A percentile compares a stretch with the other conserved stretches of the same genome.
Conservation (phyloP, 2,888 invertebrate species). For the Syrphus vitripennis region DNA sequence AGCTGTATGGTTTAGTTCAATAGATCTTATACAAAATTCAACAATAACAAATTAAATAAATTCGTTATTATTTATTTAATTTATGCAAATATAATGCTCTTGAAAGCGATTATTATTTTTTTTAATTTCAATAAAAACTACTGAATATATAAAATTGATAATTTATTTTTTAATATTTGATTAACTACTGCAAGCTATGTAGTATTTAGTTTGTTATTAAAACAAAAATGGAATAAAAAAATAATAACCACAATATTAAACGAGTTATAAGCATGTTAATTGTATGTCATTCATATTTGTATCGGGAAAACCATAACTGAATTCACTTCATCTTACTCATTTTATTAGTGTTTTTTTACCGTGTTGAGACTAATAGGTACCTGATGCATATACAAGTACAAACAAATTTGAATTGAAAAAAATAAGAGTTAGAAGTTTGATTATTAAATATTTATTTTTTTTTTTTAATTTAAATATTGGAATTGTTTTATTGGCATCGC, state of each 20-base stretch:
- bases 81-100: no score
- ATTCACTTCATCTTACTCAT: neutral
- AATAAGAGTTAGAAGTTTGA: no score
- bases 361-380: neutral
- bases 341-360: neutral
- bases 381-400: no score
- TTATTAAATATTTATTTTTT: slow-evolving; percentile 1
- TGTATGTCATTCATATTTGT: neutral
- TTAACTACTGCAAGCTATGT: neutral
- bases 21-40: no score
- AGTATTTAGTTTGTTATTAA: neutral
- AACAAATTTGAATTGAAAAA: no score
- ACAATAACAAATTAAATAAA: no score
- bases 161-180: neutral
- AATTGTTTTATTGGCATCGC: neutral
- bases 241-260: neutral
- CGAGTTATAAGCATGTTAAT: neutral
- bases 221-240: no score
- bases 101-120: no score
- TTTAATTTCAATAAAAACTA: no score
- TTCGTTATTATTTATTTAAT: no score
- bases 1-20: no score
- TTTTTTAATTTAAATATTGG: neutral
- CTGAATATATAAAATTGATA: no score
- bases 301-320: neutral